These are phyloP conservation scores for Heliothis subflexa DNA, from an alignment of 1,140 invertebrate genomes.

Conservation along the genomic window DNA sequence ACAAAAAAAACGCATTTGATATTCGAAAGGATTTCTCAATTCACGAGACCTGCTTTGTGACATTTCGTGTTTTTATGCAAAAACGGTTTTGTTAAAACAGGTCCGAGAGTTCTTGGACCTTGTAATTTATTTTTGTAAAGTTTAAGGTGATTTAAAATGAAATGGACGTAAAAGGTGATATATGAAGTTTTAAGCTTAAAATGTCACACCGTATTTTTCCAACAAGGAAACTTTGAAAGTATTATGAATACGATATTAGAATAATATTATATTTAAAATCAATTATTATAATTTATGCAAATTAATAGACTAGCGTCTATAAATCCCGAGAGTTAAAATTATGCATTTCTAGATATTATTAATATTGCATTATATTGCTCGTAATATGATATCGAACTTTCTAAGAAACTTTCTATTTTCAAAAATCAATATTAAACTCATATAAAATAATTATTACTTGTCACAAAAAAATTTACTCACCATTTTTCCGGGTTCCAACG, in stretches of 20 bases:
- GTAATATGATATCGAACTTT: slow-evolving; percentile 35
- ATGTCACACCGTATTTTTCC: slow-evolving; percentile 1
- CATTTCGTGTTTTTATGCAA: slow-evolving; percentile 29
- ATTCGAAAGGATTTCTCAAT: background rate
- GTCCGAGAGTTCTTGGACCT: slow-evolving; percentile 31
- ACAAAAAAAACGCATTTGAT: background rate
- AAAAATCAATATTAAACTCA: slow-evolving; percentile 29
- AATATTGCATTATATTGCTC: background rate
- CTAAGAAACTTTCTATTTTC: slow-evolving; percentile 49
- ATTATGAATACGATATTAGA: background rate
- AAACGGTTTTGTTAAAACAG: slow-evolving; percentile 37
- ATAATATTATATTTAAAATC: background rate
- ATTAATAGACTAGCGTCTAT: background rate
- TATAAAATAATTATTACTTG: slow-evolving; percentile 7
- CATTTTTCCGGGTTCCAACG: slow-evolving; percentile 64
- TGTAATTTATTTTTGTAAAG: slow-evolving; percentile 38
- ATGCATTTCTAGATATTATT: background rate
- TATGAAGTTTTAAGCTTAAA: slow-evolving; percentile 4
- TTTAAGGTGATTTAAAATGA: slow-evolving; percentile 32
- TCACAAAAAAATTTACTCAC: slow-evolving; percentile 56
- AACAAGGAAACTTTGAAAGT: background rate
- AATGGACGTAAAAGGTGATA: slow-evolving; percentile 5
- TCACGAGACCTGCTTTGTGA: slow-evolving; percentile 19
- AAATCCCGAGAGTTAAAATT: background rate
- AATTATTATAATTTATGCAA: background rate